Percentiles rank a stretch among this genome's conserved stretches.
These are phyloP conservation scores for Drosophila nigricruria DNA, from an alignment of 2,888 invertebrate genomes.

Conservation along the genomic window DNA sequence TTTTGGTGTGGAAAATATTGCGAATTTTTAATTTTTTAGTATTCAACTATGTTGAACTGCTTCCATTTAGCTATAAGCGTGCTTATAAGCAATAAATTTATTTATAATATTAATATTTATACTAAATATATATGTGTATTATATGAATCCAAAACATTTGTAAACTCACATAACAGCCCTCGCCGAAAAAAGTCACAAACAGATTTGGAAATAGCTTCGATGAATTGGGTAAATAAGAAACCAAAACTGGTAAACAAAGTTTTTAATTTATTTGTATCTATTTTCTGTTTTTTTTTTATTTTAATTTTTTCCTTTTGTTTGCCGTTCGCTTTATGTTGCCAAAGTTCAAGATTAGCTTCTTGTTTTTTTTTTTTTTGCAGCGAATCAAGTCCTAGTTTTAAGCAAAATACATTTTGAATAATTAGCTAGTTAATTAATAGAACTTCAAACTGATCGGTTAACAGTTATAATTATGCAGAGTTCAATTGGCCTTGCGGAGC, in stretches of 20 bases:
- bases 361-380: constrained; percentile 6
- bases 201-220: constrained; percentile 20
- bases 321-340: constrained; percentile 12
- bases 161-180: constrained; percentile 11
- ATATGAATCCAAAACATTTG: too few relatives aligned
- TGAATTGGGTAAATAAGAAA: constrained; percentile 28
- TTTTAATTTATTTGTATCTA: constrained; percentile 39
- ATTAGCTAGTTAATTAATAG: constrained; percentile 25
- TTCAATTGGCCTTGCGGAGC: constrained; percentile 33
- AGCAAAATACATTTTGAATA: constrained; percentile 17
- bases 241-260: constrained; percentile 33
- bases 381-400: background rate
- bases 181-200: constrained; percentile 15
- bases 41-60: background rate
- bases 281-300: background rate
- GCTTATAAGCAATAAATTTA: background rate
- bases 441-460: constrained; percentile 12
- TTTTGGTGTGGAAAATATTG: background rate
- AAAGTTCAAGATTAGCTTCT: constrained; percentile 42
- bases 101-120: background rate
- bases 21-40: background rate
- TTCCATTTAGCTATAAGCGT: background rate
- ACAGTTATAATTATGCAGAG: constrained; percentile 8
- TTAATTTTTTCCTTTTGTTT: background rate
- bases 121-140: too few relatives aligned